These are phyloP conservation scores for Sander vitreus DNA, from an alignment of 2,113 vertebrate species.

Conservation along the genomic window DNA sequence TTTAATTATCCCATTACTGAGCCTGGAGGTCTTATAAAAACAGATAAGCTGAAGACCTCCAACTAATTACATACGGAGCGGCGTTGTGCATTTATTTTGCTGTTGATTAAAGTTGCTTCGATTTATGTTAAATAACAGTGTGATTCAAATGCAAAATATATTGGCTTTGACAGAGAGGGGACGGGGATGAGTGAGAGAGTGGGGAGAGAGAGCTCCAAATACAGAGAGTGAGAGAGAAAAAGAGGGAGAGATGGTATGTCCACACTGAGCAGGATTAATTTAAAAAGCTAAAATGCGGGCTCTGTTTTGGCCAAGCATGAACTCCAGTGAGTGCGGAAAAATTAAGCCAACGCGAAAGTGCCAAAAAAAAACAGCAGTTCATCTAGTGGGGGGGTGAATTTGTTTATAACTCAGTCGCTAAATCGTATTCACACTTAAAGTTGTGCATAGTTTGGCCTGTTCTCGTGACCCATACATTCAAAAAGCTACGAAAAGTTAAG, in stretches of 20 bases:
- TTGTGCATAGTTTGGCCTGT: too few species aligned
- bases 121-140: conserved; percentile 77
- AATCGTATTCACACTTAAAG: too few species aligned
- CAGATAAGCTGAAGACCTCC: conserved; percentile 78
- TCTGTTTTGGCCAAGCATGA: too few species aligned
- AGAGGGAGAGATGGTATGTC: neutral
- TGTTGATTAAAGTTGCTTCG: conserved; percentile 78
- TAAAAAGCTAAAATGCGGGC: neutral
- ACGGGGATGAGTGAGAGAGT: neutral
- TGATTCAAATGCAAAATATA: conserved; percentile 73
- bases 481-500: too few species aligned
- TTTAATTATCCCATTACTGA: conserved; percentile 77
- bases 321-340: too few species aligned
- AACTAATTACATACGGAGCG: conserved; percentile 67
- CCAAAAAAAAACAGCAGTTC: too few species aligned
- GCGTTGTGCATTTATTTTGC: conserved; percentile 69
- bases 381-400: too few species aligned
- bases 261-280: conserved; percentile 2
- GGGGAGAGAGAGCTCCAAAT: neutral
- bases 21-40: conserved; percentile 73
- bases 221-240: too few species aligned
- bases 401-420: too few species aligned
- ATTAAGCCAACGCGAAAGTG: too few species aligned
- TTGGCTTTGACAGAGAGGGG: conserved; percentile 51
- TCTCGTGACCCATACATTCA: too few species aligned